Percentiles rank a stretch among this genome's conserved stretches.
These are phyloP conservation scores for Ecliptopera silaceata DNA, from an alignment of 2,888 invertebrate species.

Conservation along the genomic window DNA sequence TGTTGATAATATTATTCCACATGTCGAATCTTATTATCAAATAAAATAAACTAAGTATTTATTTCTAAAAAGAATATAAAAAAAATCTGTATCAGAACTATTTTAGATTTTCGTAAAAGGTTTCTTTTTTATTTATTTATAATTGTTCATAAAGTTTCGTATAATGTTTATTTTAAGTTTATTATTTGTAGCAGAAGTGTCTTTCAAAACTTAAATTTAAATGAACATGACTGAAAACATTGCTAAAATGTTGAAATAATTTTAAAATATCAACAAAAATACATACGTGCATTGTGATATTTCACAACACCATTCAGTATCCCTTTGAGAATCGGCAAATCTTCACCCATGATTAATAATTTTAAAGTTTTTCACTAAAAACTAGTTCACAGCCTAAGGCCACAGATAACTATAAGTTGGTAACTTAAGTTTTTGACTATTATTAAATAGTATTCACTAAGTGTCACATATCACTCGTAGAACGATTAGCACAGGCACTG, in stretches of 20 bases:
- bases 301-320: constrained; percentile 95
- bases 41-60: too few species aligned
- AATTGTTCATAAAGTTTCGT: too few species aligned
- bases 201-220: not conserved
- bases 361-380: constrained; percentile 73
- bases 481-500: constrained; percentile 69
- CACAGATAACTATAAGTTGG: constrained; percentile 71
- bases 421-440: constrained; percentile 69
- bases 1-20: too few species aligned
- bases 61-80: too few species aligned
- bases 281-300: constrained; percentile 97
- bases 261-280: constrained; percentile 48
- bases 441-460: constrained; percentile 54
- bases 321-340: constrained; percentile 94
- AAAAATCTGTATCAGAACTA: too few species aligned
- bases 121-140: too few species aligned
- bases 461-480: constrained; percentile 67
- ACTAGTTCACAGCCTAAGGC: constrained; percentile 80
- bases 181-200: not conserved
- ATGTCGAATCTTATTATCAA: too few species aligned
- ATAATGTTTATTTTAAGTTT: too few species aligned
- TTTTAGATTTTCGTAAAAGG: too few species aligned
- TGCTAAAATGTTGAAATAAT: constrained; percentile 3
- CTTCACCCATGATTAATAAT: constrained; percentile 90
- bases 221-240: constrained; percentile 1